Base-by-base conservation (phyloP, 1,140 invertebrate species). In the Drosophila micromelanica region DNA sequence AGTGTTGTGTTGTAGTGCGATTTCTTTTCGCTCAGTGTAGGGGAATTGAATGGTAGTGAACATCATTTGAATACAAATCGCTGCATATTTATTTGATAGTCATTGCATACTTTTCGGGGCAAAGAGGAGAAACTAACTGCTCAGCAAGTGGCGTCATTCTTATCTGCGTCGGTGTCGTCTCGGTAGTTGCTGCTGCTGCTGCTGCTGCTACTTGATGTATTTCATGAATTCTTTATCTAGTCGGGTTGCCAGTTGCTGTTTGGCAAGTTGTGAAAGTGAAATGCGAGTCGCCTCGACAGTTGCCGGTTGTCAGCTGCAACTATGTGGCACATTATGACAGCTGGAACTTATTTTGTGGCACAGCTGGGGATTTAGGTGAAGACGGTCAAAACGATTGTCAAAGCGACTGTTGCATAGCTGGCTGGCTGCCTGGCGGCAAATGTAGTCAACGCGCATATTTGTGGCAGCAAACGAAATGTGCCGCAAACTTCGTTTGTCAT, bases 181-280 rank as follows among this genome's bases (percentile, higher is more conserved):
- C 12, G 35, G 20, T 45, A 30, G 27, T 23, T 20, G 23, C 20
- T 20, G 38, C 54, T 61, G 17, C 17, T 55, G 56, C 20, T 49
- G 59, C 40, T n/a, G 42, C 20, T 68, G 13, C 56, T 56, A 48
- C 43, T 60, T 67, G 61, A 73, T 67, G 54, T 62, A 76, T 74
- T 81, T 82, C 80, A 82, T 82, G 80, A 82, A 82, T 82, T 84
- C 80, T 84, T 84, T 84, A 81, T 81, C 79, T 72, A 77, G 65
- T 74, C 61, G 52, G 52, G 69, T 38, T 76, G 70, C 60, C 74
- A 81, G 70, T 57, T 76, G 79, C 51, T 32, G 40, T 76, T 73
- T 73, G 45, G 54, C 76, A 82, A 76, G 75, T 82, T 84, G 80
- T 67, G 80, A 82, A 78, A 82, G 80, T 84, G 80, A 82, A 82